Evolutionary conservation across 2,113 vertebrate species (phyloP).

Genomic region (Cygnus atratus): DNA sequence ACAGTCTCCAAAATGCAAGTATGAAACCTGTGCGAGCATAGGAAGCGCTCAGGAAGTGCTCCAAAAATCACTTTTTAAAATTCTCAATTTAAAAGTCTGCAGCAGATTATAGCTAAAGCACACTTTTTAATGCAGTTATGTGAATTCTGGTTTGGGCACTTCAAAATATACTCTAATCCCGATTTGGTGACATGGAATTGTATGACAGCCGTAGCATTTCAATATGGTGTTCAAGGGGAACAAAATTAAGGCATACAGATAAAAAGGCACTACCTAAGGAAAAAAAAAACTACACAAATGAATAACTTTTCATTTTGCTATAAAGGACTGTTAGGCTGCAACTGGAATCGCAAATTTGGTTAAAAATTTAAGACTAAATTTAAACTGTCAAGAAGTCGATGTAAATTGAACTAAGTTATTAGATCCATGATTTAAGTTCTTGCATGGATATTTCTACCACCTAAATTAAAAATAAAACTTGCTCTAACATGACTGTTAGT

Average conservation of each 20-base stretch:
- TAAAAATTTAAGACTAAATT: conserved; percentile 30
- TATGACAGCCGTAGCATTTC: background rate
- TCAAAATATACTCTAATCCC: background rate
- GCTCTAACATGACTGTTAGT: background rate
- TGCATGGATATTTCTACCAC: background rate
- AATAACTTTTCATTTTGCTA: conserved; percentile 3
- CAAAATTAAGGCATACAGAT: conserved; percentile 77
- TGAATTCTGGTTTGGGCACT: background rate
- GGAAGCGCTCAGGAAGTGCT: background rate
- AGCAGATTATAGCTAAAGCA: background rate
- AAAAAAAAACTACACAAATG: conserved; percentile 22
- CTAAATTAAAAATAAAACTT: background rate
- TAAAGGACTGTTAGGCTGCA: background rate
- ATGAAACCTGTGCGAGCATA: background rate
- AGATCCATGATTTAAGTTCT: background rate
- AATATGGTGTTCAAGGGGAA: background rate
- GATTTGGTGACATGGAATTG: background rate
- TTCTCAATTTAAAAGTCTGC: background rate
- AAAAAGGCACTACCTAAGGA: conserved; percentile 72
- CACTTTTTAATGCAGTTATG: background rate
- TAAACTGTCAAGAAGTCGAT: background rate
- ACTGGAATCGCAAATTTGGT: background rate
- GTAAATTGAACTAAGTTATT: background rate
- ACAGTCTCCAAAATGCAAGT: background rate
- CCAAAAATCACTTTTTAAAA: background rate